A percentile compares a stretch with the other conserved stretches of the same genome.
Conservation (phyloP, 1,140 invertebrate species). For the Drosophila elegans region DNA sequence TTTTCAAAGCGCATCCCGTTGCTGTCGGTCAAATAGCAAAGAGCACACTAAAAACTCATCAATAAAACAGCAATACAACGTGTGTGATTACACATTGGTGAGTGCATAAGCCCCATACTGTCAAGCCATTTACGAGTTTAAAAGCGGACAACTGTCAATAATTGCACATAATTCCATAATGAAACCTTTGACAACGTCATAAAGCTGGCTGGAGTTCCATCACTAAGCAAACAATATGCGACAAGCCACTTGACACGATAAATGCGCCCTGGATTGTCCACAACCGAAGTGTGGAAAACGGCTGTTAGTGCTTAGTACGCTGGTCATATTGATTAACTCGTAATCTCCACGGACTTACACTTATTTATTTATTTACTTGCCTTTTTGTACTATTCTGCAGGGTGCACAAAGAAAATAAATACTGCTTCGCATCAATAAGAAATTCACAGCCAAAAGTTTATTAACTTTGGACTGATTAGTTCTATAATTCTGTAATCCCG, state of each 20-base stretch:
- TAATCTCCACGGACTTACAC: slow-evolving; percentile 22
- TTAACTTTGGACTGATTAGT: no score
- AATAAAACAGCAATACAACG: slow-evolving; percentile 9
- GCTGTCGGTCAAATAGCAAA: slow-evolving; percentile 1
- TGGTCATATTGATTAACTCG: slow-evolving; percentile 21
- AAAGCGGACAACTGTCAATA: slow-evolving; percentile 26
- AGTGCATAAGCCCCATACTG: slow-evolving; percentile 13
- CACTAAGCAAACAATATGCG: slow-evolving; percentile 32
- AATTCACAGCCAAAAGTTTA: no score
- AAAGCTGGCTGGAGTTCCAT: background rate
- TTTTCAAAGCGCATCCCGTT: background rate
- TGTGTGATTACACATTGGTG: slow-evolving; percentile 23
- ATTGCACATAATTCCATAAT: slow-evolving; percentile 30
- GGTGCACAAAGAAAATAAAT: background rate
- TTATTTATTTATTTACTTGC: background rate
- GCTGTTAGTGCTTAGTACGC: slow-evolving; percentile 29
- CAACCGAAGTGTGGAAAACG: background rate
- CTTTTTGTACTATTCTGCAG: background rate
- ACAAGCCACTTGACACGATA: slow-evolving; percentile 27
- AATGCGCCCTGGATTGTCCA: background rate
- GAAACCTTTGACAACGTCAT: slow-evolving; percentile 33
- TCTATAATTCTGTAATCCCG: no score
- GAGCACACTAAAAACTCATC: slow-evolving; percentile 5
- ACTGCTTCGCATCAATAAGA: no score
- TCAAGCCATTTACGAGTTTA: slow-evolving; percentile 10